Percentiles rank a stretch among this genome's conserved stretches.
Conservation (phyloP, 2,113 vertebrate genomes). For the Pica pica region DNA sequence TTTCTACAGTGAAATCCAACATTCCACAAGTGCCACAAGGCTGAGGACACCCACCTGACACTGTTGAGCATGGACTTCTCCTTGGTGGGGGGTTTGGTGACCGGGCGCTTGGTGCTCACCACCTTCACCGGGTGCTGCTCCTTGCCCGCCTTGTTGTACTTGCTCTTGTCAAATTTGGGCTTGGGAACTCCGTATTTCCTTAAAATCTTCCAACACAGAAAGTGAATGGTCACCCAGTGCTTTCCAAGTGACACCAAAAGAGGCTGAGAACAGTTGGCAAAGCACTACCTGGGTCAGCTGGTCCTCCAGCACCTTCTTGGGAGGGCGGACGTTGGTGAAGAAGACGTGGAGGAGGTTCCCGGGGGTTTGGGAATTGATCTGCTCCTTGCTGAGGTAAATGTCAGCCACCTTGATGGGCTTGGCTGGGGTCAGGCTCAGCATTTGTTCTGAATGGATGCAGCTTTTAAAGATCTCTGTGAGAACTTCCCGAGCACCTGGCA, state of each 20-base stretch:
- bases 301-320: conserved; percentile 95
- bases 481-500: conserved; percentile 87
- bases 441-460: conserved; percentile 91
- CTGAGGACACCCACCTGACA: conserved; percentile 78
- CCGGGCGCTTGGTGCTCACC: conserved; percentile 92
- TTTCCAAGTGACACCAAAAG: no score
- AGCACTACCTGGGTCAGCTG: conserved; percentile 90
- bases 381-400: conserved; percentile 97
- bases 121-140: conserved; percentile 96
- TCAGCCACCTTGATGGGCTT: conserved; percentile 92
- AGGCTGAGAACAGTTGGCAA: background rate
- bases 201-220: conserved; percentile 78
- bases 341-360: conserved; percentile 93
- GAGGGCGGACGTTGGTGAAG: conserved; percentile 91
- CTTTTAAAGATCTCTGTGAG: conserved; percentile 96
- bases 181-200: conserved; percentile 89
- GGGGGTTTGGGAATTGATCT: conserved; percentile 92
- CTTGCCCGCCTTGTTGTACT: conserved; percentile 91
- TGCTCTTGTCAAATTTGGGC: conserved; percentile 92
- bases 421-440: conserved; percentile 87
- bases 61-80: conserved; percentile 92
- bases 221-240: background rate
- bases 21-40: background rate
- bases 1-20: background rate
- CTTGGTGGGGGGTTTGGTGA: conserved; percentile 89